These are phyloP conservation scores for Xiphophorus hellerii DNA, from an alignment of 2,113 vertebrate species.

Conservation along the genomic window DNA sequence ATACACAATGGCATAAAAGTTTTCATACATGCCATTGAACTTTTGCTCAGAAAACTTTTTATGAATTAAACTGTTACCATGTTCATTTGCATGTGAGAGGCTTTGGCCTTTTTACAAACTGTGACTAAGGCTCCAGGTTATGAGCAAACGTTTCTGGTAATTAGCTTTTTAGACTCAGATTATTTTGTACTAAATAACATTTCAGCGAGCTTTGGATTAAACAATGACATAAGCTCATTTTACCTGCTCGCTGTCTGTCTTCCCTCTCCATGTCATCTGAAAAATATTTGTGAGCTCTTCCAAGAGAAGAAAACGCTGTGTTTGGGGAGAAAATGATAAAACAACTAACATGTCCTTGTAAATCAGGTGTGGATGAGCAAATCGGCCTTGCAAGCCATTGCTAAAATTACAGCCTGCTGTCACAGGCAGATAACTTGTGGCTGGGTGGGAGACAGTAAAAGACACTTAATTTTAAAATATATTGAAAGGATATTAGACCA, in stretches of 20 bases:
- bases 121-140: too few species aligned
- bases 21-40: too few species aligned
- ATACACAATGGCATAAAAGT: too few species aligned
- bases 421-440: slow-evolving; percentile 36
- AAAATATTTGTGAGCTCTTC: slow-evolving; percentile 11
- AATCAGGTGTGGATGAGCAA: slow-evolving; percentile 35
- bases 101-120: too few species aligned
- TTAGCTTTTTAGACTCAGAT: too few species aligned
- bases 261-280: not conserved
- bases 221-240: not conserved
- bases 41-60: too few species aligned
- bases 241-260: not conserved
- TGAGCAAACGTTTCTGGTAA: too few species aligned
- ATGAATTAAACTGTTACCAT: too few species aligned
- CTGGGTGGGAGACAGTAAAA: slow-evolving; percentile 28
- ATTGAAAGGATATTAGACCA: slow-evolving; percentile 57
- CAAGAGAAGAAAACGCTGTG: not conserved
- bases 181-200: not conserved
- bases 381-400: slow-evolving; percentile 7
- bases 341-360: slow-evolving; percentile 27
- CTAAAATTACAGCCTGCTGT: slow-evolving; percentile 48
- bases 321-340: slow-evolving; percentile 14
- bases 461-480: slow-evolving; percentile 60
- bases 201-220: not conserved
- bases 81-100: too few species aligned